These are phyloP conservation scores for Alloscopus bannaensis DNA, from an alignment of 2,888 invertebrate genomes.

Conservation along the genomic window DNA sequence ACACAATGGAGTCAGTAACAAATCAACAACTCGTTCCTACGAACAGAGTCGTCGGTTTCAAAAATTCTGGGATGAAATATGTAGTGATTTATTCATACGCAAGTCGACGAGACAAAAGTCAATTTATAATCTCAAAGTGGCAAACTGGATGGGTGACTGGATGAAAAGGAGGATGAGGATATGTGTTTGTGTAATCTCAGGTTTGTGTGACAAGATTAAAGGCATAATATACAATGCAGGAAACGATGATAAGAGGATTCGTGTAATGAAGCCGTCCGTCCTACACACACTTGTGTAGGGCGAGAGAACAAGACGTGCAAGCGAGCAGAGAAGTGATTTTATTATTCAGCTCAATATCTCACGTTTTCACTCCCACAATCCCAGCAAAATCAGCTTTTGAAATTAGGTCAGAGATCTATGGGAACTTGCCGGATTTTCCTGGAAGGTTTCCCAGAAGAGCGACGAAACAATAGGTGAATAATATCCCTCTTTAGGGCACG, in stretches of 20 bases:
- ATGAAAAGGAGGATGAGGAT: not conserved
- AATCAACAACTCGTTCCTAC: not conserved
- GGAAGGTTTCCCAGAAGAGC: too few relatives aligned
- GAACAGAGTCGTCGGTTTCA: too few relatives aligned
- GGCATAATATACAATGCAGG: too few relatives aligned
- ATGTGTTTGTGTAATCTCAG: not conserved
- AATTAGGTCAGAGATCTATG: not conserved
- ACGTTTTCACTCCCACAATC: not conserved
- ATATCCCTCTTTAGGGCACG: too few relatives aligned
- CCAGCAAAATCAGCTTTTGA: conserved; percentile 2
- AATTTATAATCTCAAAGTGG: not conserved
- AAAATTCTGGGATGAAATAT: too few relatives aligned
- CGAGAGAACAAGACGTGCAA: too few relatives aligned
- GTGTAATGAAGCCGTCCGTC: too few relatives aligned
- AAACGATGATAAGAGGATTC: not conserved
- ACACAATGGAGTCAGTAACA: not conserved
- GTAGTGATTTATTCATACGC: too few relatives aligned
- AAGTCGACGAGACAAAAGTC: conserved; percentile 8
- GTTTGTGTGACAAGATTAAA: too few relatives aligned
- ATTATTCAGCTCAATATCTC: conserved; percentile 1
- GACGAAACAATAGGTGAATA: too few relatives aligned
- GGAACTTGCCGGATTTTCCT: conserved; percentile 7
- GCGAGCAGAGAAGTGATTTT: too few relatives aligned
- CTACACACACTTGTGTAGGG: too few relatives aligned
- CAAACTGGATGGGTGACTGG: not conserved